Evolutionary conservation across 2,113 vertebrate species (phyloP), one percentile per base, ranked within the genome.

Genomic region (Pachyramphus minor): DNA sequence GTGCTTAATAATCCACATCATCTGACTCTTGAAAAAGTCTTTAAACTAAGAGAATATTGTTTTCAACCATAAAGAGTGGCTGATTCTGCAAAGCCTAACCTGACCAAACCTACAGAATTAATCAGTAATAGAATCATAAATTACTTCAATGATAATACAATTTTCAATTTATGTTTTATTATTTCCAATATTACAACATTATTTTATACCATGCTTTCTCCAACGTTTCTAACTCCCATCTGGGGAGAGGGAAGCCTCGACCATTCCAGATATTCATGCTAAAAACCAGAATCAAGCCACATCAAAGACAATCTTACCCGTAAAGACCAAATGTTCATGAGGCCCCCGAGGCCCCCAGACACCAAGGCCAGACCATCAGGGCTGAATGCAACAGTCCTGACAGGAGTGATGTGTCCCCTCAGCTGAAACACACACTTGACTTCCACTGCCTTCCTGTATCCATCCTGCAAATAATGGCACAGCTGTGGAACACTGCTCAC

Each of bases 301-400:
- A 4, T 12, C 47, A 56, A 64, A 66, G 69, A 73, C 2, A 20
- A 68, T 50, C 98, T 98, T 97, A 99, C 99, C 98, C 98, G 97
- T 71, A 99, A 97, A 63, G 99, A 99, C 99, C 99, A 99, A 97
- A 99, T 99, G 97, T 99, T 99, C 98, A 99, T 98, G 83, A 99
- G 99, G 16, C 99, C 99, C 21, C 99, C 99, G 11, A 99, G 98
- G 55, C 99, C 99, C 78, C 99, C 99, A 47, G 99, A 99, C 5
- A 98, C 99, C 92, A 99, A 93, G 7, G 98, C 98, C 90, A 99
- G 97, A 8, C 99, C 99, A 42, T 99, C 99, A 16, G 99, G 98
- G 96, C 99, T 99, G 96, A 99, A 99, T 5, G 98, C 98, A 74
- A 99, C 97, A 1, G 99, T 99, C 30, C 98, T 97, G 17, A 99